A percentile compares a stretch with the other conserved stretches of the same genome.
Evolutionary conservation across 2,888 invertebrate species (phyloP).

Genomic region (Thelaira solivaga): DNA sequence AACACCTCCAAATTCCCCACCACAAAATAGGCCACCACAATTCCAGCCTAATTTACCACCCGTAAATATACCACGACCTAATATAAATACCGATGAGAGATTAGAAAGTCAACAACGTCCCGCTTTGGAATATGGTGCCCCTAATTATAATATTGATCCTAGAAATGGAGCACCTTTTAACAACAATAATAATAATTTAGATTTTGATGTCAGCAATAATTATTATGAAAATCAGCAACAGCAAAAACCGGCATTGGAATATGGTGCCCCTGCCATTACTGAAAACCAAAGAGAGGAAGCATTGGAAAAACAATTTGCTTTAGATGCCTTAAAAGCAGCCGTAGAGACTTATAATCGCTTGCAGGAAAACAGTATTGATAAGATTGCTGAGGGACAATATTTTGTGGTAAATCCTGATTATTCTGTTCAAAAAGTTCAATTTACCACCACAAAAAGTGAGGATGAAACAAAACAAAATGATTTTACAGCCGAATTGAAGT

Average conservation of each 20-base stretch:
- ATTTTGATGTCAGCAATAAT: no score
- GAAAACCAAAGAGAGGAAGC: conserved; percentile 45
- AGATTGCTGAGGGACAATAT: conserved; percentile 73
- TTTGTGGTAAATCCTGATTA: conserved; percentile 75
- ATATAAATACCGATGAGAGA: conserved; percentile 47
- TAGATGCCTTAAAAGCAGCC: conserved; percentile 64
- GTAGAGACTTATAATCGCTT: conserved; percentile 63
- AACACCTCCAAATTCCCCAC: conserved; percentile 4
- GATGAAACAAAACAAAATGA: conserved; percentile 71
- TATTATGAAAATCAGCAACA: no score
- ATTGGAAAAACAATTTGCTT: conserved; percentile 55
- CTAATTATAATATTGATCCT: conserved; percentile 26
- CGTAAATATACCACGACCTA: conserved; percentile 28
- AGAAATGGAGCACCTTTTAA: neutral
- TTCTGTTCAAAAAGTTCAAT: conserved; percentile 74
- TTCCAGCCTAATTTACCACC: conserved; percentile 33
- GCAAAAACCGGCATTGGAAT: conserved; percentile 52
- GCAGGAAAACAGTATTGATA: conserved; percentile 42
- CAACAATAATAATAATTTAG: no score
- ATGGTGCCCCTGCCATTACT: conserved; percentile 62
- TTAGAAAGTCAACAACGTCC: conserved; percentile 51
- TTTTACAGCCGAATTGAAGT: conserved; percentile 75
- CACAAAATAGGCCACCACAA: conserved; percentile 34
- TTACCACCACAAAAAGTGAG: conserved; percentile 71
- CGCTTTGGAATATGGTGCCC: conserved; percentile 25